phyloP scores from a whole-genome alignment of 1,140 invertebrate genomes.

The Cherax quadricarinatus region DNA sequence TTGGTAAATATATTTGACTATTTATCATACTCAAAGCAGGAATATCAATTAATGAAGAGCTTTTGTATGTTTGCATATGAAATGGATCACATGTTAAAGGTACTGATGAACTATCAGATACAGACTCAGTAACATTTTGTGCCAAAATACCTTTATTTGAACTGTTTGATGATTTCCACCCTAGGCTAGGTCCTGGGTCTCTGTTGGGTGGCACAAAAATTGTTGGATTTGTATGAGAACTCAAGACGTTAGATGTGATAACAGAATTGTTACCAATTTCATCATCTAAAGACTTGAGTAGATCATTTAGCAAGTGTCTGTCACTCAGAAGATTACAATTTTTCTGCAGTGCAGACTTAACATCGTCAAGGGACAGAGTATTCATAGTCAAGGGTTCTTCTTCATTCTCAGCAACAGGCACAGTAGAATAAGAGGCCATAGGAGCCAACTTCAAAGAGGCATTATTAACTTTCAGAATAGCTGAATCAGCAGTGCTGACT shows the following conservation, averaged over 20 bases:
- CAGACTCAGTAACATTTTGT: background rate
- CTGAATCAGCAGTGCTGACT: background rate
- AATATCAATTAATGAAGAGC: background rate
- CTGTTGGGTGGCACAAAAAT: background rate
- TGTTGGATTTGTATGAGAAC: background rate
- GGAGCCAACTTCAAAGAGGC: background rate
- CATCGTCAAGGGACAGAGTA: conserved; percentile 25
- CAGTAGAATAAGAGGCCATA: background rate
- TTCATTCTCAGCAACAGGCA: background rate
- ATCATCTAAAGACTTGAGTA: conserved; percentile 37
- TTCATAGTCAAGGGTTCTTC: background rate
- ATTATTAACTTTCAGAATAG: background rate
- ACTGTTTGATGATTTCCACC: background rate
- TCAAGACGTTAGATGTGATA: background rate
- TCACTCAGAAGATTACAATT: conserved; percentile 26
- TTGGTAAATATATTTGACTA: background rate
- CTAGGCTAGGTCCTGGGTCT: conserved; percentile 9
- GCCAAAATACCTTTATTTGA: background rate
- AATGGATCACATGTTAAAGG: background rate
- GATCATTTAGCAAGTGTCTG: conserved; percentile 36
- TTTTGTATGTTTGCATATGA: background rate
- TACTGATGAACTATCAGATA: background rate
- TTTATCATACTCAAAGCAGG: background rate
- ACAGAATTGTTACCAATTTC: background rate
- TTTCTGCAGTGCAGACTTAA: conserved; percentile 29